A percentile compares a stretch with the other conserved stretches of the same genome.
These are phyloP conservation scores for Microcebus griseorufus DNA, from an alignment of 2,113 vertebrate genomes.

Conservation along the genomic window DNA sequence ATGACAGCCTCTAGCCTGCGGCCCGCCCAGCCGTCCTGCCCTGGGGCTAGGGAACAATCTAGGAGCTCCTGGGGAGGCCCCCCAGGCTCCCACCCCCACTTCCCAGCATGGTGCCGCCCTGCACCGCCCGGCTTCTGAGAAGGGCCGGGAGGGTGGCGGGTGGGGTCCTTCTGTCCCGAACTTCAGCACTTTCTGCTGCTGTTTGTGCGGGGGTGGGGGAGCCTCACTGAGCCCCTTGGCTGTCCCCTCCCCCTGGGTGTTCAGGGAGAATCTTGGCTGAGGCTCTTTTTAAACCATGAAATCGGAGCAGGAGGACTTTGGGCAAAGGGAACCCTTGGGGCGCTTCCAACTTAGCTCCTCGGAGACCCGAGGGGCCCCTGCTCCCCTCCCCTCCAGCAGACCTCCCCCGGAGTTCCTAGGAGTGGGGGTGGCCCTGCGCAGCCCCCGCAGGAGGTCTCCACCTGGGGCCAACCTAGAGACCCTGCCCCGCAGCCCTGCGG, in stretches of 20 bases:
- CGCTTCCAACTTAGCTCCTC: rapidly evolving
- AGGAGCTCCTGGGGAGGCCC: not conserved
- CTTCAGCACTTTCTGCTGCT: rapidly evolving
- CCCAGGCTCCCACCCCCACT: not conserved
- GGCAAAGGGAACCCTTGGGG: not conserved
- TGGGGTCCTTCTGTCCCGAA: not conserved
- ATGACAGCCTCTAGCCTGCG: rapidly evolving
- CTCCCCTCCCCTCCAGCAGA: not conserved
- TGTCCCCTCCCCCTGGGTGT: too few species aligned
- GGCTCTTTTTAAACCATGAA: not conserved
- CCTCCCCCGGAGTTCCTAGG: not conserved
- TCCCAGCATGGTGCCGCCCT: rapidly evolving
- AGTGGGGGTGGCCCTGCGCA: not conserved
- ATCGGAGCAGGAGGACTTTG: not conserved
- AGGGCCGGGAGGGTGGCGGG: not conserved
- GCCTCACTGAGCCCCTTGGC: not conserved
- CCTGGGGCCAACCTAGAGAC: not conserved
- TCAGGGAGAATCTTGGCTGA: too few species aligned
- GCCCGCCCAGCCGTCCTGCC: rapidly evolving
- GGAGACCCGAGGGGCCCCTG: not conserved
- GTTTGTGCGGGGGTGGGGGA: too few species aligned
- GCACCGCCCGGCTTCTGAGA: not conserved
- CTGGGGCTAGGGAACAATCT: not conserved
- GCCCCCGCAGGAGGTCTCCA: not conserved
- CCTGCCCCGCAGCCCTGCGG: rapidly evolving